Evolutionary conservation across 1,140 invertebrate species (phyloP), one percentile per base, ranked within the genome.

Genomic region (Alviniconcha marisindica): DNA sequence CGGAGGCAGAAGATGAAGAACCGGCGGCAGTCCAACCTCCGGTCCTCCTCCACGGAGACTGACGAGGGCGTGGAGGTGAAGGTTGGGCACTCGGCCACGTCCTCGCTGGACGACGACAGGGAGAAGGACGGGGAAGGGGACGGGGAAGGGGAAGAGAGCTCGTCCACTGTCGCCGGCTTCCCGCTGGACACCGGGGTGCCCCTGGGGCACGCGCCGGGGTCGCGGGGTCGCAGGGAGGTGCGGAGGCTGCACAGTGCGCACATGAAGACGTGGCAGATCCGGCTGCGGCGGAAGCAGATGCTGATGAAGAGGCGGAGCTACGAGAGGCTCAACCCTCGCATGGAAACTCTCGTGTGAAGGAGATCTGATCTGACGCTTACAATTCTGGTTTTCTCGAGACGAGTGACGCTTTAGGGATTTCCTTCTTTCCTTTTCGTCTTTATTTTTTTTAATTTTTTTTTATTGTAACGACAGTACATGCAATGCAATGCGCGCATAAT

Each of bases 201-300:
- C n/a, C n/a, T n/a, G n/a, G 69, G 69, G 69, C 28, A 71, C 0
- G 0, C 21, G n/a, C 2, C 21, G 28, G 18, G 5, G 31, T 21
- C 33, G 4, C 28, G 69, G 36, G n/a, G 14, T 33, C 44, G 76
- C 2, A 33, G 28, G 14, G 5, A 24, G 31, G 78, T 80, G 4
- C 2, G n/a, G 28, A 33, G 78, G 3, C 36, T 80, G 24, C 78
- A 80, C 60, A 80, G 78, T 28, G 38, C 40, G 36, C 78, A 80
- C n/a, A 66, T 80, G 78, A 80, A 80, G 28, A 60, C 78, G 12
- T 80, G 78, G 78, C 33, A 80, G 56, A 80, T 80, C n/a, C 56
- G 78, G 0, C 78, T 80, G 38, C 36, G 78, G 10, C 31, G 56
- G 10, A 80, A 80, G 40, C 78, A 80, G 60, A 66, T 80, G 38